Conservation (phyloP, 2,888 invertebrate species). For the Theodoxus fluviatilis region DNA sequence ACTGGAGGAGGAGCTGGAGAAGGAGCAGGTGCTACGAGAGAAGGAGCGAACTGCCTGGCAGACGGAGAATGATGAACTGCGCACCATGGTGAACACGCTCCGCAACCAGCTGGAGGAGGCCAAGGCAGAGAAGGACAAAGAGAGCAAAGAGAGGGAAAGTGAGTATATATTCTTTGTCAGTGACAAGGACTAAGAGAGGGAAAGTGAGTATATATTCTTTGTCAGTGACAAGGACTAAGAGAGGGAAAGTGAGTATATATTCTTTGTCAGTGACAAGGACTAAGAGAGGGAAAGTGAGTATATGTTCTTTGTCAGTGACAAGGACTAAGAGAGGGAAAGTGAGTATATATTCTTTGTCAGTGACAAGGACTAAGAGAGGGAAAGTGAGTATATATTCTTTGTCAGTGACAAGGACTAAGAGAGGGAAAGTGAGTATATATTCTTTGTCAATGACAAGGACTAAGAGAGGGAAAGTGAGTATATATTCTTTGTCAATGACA, state of each 20-base stretch:
- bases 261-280: slow-evolving; percentile 6
- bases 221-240: not conserved
- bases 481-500: too few species aligned
- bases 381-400: too few species aligned
- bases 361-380: too few species aligned
- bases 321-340: not conserved
- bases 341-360: too few species aligned
- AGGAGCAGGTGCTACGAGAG: slow-evolving; percentile 39
- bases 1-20: slow-evolving; percentile 41
- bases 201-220: slow-evolving; percentile 18
- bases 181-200: slow-evolving; percentile 29
- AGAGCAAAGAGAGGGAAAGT: slow-evolving; percentile 34
- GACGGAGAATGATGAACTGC: slow-evolving; percentile 22
- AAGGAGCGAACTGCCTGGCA: slow-evolving; percentile 36
- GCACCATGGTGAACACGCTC: slow-evolving; percentile 20
- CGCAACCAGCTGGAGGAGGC: slow-evolving; percentile 33
- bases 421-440: too few species aligned
- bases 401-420: too few species aligned
- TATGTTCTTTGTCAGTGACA: too few species aligned
- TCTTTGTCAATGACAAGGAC: too few species aligned
- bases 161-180: slow-evolving; percentile 36
- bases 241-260: not conserved
- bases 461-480: too few species aligned
- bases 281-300: slow-evolving; percentile 27
- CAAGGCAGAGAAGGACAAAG: slow-evolving; percentile 34